Percentiles rank a stretch among this genome's conserved stretches.
Evolutionary conservation across 2,888 invertebrate species (phyloP).

Genomic region (Eremobia ochroleuca): DNA sequence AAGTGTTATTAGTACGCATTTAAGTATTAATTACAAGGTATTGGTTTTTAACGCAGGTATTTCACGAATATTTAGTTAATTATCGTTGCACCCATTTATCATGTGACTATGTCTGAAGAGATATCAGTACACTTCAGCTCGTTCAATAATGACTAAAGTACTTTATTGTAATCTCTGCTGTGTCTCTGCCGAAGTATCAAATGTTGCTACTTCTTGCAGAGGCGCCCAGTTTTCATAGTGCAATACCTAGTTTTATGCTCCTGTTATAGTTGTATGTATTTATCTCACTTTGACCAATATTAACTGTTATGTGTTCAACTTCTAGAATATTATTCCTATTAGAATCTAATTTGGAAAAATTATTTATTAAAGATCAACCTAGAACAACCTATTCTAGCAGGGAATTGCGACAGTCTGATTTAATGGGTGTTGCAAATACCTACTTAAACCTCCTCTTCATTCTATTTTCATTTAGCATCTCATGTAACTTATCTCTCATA

Average conservation of each 20-base stretch:
- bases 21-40: slow-evolving; percentile 30
- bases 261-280: background rate
- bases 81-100: slow-evolving; percentile 71
- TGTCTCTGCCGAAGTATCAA: background rate
- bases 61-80: slow-evolving; percentile 19
- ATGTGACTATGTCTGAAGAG: slow-evolving; percentile 71
- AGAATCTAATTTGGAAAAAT: slow-evolving; percentile 7
- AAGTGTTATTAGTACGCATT: slow-evolving; percentile 23
- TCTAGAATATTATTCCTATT: slow-evolving; percentile 18
- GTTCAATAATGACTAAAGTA: background rate
- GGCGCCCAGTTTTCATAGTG: background rate
- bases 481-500: background rate
- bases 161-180: background rate
- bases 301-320: background rate
- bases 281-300: background rate
- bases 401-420: background rate
- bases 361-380: too few species aligned
- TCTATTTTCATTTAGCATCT: background rate
- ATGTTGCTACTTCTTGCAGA: background rate
- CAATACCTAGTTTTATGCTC: background rate
- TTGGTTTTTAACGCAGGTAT: background rate
- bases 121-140: slow-evolving; percentile 30
- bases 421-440: background rate
- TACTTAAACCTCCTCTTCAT: background rate
- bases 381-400: background rate